phyloP scores from a whole-genome alignment of 2,797 vertebrate species.

The Paedocypris micromegethes region DNA sequence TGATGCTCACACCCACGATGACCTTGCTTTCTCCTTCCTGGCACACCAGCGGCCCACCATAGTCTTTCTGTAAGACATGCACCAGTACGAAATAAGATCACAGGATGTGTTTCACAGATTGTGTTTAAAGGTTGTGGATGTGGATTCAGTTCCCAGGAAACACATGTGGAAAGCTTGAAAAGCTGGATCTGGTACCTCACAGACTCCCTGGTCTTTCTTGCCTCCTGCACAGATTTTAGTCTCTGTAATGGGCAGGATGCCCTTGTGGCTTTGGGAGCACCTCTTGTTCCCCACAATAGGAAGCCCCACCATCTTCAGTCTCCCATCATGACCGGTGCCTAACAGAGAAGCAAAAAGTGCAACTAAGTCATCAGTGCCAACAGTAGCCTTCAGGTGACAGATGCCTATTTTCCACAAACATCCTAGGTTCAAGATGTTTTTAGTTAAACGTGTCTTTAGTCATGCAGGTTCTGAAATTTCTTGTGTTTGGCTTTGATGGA shows the following conservation, averaged over 20 bases:
- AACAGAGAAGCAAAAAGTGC: constrained; percentile 11
- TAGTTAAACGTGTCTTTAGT: no score
- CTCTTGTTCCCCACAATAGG: constrained; percentile 82
- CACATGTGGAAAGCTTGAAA: neutral
- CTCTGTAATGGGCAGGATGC: constrained; percentile 78
- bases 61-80: constrained; percentile 74
- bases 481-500: no score
- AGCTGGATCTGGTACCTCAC: constrained; percentile 73
- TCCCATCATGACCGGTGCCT: constrained; percentile 80
- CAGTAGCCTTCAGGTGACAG: no score
- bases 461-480: no score
- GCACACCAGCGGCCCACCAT: constrained; percentile 90
- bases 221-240: constrained; percentile 92
- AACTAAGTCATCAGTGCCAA: neutral
- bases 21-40: constrained; percentile 87
- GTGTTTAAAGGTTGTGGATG: no score
- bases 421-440: no score
- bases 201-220: constrained; percentile 81
- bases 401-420: no score
- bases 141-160: no score
- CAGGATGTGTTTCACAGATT: no score
- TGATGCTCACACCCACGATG: constrained; percentile 88
- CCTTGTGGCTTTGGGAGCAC: constrained; percentile 83
- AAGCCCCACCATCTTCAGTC: constrained; percentile 80
- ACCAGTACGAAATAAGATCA: neutral